Conservation (phyloP, 1,140 invertebrate species). For the Bombus pyrosoma region DNA sequence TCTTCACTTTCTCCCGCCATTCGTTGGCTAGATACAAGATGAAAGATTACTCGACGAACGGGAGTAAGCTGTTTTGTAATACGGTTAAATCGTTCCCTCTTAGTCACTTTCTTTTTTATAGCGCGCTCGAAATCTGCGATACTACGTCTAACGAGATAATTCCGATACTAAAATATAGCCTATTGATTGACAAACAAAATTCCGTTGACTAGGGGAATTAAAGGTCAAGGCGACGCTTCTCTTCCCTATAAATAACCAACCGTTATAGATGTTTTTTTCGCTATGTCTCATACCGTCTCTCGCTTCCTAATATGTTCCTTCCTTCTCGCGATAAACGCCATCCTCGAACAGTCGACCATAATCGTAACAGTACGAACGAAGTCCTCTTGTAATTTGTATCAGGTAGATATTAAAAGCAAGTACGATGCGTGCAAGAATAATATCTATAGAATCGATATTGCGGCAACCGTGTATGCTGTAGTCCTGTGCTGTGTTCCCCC, state of each 20-base stretch:
- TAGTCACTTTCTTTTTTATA: neutral
- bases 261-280: neutral
- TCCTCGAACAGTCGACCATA: neutral
- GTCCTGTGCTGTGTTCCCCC: neutral
- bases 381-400: neutral
- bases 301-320: neutral
- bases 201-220: neutral
- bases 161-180: neutral
- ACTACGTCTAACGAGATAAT: neutral
- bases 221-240: slow-evolving; percentile 6
- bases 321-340: neutral
- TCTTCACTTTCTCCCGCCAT: neutral
- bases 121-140: neutral
- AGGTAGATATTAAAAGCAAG: neutral
- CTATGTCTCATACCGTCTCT: too few species aligned
- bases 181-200: neutral
- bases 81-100: slow-evolving; percentile 17
- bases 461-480: neutral
- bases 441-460: slow-evolving; percentile 15
- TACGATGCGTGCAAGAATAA: neutral
- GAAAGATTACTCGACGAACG: slow-evolving; percentile 52
- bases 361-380: neutral
- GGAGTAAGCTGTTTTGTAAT: slow-evolving; percentile 35
- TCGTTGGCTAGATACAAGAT: slow-evolving; percentile 49
- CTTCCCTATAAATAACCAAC: neutral